Evolutionary conservation across 2,888 invertebrate genomes (phyloP), one percentile per base, ranked within the genome.

Genomic region (Synergus gifuensis): DNA sequence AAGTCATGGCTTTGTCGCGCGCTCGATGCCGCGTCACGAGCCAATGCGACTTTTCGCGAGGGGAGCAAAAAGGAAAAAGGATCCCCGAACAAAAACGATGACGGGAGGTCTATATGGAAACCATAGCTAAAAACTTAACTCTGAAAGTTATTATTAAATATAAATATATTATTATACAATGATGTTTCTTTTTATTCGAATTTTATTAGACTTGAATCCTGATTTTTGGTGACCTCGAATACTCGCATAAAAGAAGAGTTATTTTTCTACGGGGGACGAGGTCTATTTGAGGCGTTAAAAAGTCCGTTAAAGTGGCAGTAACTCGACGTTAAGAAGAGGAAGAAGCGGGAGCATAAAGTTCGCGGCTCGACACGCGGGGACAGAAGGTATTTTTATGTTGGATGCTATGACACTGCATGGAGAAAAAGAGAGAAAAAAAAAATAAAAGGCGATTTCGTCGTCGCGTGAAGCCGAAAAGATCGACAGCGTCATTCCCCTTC

Each of bases 261-360:
- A 73, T 78, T 76, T 82, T 79, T 11, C 49, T 63, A 62, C 46
- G 79, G 81, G 81, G 78, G 76, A 78, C 77, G 82, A 80, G 85
- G 88, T 90, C 88, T 90, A 90, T 90, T 90, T 87, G 90, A 89
- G 84, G 88, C 89, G 87, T 89, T 89, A 88, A 91, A 89, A 88
- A 89, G 88, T 87, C 88, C 85, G 89, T 90, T 89, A 90, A 91
- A 90, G 89, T 86, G 89, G 88, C 88, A 85, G 89, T 90, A 90
- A 89, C 88, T 89, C 86, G 86, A 86, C 88, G 86, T 87, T 87
- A 88, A 88, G 88, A 87, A 85, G 78, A 81, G 81, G 28, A 82
- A 82, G 83, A 80, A 86, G 83, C 85, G 85, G 85, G 85, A 85
- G 85, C 86, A 84, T 86, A 82, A 85, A 85, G 85, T 83, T 85